Evolutionary conservation across 1,140 invertebrate species (phyloP).

Genomic region (Sycophila sp.): DNA sequence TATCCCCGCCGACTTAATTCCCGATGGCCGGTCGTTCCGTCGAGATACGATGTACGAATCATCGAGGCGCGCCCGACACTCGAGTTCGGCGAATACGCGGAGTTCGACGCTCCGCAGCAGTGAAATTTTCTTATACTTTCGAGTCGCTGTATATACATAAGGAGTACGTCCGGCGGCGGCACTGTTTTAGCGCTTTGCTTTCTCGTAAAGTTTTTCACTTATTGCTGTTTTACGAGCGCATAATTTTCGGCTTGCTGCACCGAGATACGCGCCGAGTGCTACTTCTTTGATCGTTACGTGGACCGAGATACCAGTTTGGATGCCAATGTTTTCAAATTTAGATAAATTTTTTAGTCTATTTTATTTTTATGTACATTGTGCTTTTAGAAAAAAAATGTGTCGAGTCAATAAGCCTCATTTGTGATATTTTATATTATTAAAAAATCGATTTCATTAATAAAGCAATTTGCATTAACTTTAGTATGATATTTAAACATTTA

Average conservation of each 20-base stretch:
- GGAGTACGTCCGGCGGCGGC: not conserved
- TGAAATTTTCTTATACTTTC: not conserved
- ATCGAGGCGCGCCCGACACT: too few relatives aligned
- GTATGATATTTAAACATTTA: too few relatives aligned
- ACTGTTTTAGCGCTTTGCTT: not conserved
- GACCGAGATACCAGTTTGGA: too few relatives aligned
- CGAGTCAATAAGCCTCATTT: too few relatives aligned
- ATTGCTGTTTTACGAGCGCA: slow-evolving; percentile 10
- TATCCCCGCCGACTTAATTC: not conserved
- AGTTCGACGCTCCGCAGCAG: not conserved
- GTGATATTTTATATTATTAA: too few relatives aligned
- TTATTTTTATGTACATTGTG: too few relatives aligned
- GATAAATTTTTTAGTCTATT: too few relatives aligned
- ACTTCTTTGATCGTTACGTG: too few relatives aligned
- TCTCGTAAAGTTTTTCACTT: slow-evolving; percentile 21
- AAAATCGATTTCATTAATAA: too few relatives aligned
- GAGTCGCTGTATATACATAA: not conserved
- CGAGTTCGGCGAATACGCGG: not conserved
- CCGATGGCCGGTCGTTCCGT: not conserved
- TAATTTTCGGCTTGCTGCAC: not conserved
- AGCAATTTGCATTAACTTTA: too few relatives aligned
- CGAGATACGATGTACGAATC: not conserved
- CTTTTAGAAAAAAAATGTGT: too few relatives aligned
- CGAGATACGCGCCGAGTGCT: not conserved
- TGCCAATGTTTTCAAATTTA: too few relatives aligned